Percentiles rank a stretch among this genome's conserved stretches.
These are phyloP conservation scores for Peromyscus melanophrys DNA, from an alignment of 2,797 vertebrate species.

Conservation along the genomic window DNA sequence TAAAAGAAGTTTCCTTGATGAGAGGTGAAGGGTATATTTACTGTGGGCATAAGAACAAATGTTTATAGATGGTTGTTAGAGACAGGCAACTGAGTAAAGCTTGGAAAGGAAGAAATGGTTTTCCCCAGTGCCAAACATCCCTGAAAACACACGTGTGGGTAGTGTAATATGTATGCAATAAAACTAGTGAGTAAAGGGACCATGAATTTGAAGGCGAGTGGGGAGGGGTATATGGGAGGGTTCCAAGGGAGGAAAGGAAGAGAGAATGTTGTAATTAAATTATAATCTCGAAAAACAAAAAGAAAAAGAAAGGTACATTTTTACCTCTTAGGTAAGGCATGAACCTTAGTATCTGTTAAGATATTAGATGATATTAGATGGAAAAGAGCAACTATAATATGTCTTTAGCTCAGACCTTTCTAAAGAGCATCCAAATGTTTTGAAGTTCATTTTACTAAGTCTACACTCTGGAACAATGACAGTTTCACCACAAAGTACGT, in stretches of 20 bases:
- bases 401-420: neutral
- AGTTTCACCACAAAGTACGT: slow-evolving; percentile 24
- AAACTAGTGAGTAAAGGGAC: neutral
- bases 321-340: slow-evolving; percentile 62
- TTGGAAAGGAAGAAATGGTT: neutral
- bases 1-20: neutral
- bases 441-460: slow-evolving; percentile 35
- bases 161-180: neutral
- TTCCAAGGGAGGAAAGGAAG: neutral
- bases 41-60: neutral
- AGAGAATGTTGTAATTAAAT: neutral
- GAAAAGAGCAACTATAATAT: too few species aligned
- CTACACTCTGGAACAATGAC: neutral
- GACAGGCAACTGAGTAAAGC: neutral
- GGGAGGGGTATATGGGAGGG: neutral
- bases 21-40: too few species aligned
- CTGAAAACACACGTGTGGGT: neutral
- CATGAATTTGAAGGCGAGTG: neutral
- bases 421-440: neutral
- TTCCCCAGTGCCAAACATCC: neutral
- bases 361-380: neutral
- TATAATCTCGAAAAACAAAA: neutral
- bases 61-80: neutral
- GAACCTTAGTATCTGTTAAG: neutral
- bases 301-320: neutral